These are phyloP conservation scores for Scrobipalpa costella DNA, from an alignment of 2,888 invertebrate genomes.

Conservation along the genomic window DNA sequence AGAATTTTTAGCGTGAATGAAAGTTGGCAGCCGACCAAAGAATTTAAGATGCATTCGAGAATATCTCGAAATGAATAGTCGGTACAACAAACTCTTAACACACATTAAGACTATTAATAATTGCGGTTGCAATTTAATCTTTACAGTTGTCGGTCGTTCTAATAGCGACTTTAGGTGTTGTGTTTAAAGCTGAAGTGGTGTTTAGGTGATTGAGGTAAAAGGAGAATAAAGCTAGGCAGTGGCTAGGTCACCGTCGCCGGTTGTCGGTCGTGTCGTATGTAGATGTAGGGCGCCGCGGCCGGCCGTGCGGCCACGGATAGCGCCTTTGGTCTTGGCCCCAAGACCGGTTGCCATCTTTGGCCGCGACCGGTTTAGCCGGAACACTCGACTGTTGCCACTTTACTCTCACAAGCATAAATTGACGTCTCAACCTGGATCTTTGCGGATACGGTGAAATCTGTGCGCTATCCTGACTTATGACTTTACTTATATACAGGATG, in stretches of 20 bases:
- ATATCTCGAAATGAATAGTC: slow-evolving; percentile 25
- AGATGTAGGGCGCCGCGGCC: slow-evolving; percentile 40
- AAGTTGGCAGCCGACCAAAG: slow-evolving; percentile 48
- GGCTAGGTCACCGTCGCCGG: slow-evolving; percentile 37
- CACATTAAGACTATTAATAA: slow-evolving; percentile 22
- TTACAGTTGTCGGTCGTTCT: background rate
- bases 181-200: background rate
- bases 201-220: slow-evolving; percentile 33
- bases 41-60: slow-evolving; percentile 36
- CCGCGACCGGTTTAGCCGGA: slow-evolving; percentile 69
- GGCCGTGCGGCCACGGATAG: too few relatives aligned
- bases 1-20: slow-evolving; percentile 34
- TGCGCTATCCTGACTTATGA: slow-evolving; percentile 38
- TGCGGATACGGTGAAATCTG: slow-evolving; percentile 35
- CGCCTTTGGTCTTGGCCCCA: slow-evolving; percentile 67
- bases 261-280: too few relatives aligned
- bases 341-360: slow-evolving; percentile 76
- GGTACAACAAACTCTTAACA: slow-evolving; percentile 27
- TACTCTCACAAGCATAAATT: slow-evolving; percentile 53
- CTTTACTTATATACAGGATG: slow-evolving; percentile 33
- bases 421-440: slow-evolving; percentile 34
- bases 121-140: slow-evolving; percentile 1
- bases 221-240: slow-evolving; percentile 40
- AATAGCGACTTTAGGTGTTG: slow-evolving; percentile 15
- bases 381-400: slow-evolving; percentile 49